Base-by-base conservation (phyloP, 2,888 invertebrate genomes). In the Thera britannica region DNA sequence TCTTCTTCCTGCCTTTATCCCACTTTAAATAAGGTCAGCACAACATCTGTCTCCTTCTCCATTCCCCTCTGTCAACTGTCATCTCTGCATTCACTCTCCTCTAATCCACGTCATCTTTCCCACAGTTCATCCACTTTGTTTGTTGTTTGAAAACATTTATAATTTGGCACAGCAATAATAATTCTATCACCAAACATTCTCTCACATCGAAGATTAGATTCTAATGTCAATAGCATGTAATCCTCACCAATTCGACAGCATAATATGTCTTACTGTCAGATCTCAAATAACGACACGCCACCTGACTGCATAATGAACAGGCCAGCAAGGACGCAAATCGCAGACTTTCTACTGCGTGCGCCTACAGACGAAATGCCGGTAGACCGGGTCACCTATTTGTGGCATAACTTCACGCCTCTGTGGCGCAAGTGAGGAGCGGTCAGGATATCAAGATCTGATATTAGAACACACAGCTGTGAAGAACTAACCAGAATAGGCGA, bases 361-460 rank as follows among this genome's bases (percentile, higher is more conserved):
- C 72, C 76, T 75, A 83, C 85, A 77, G 75, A 83, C 85, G 78
- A 85, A 89, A 89, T 86, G 86, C 84, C 85, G 78, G 75, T 60
- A 56, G 73, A 89, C 89, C 85, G 83, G 90, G 91, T 91, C 83
- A 90, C 90, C 90, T 78, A 87, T 87, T 85, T 89, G 78, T 70
- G 75, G 70, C 63, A 67, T 67, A 66, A 35, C 70, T 66, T 63
- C 70, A 70, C 63, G 77, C 75, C 65, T 76, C 74, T 71, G 77
- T 76, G 77, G 77, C 66, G 77, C 81, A 82, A 79, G 77, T 66
- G 70, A 75, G 78, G 59, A 73, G 80, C 81, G 74, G 6, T 52
- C 52, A 68, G 59, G 56, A 55, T 59, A 55, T 65, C 12, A 57
- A 46, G 65, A 49, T 38, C 23, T 41, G 57, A 38, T 38, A 23